A percentile compares a stretch with the other conserved stretches of the same genome.
Evolutionary conservation across 1,140 invertebrate genomes (phyloP).

Genomic region (Goniozus legneri): DNA sequence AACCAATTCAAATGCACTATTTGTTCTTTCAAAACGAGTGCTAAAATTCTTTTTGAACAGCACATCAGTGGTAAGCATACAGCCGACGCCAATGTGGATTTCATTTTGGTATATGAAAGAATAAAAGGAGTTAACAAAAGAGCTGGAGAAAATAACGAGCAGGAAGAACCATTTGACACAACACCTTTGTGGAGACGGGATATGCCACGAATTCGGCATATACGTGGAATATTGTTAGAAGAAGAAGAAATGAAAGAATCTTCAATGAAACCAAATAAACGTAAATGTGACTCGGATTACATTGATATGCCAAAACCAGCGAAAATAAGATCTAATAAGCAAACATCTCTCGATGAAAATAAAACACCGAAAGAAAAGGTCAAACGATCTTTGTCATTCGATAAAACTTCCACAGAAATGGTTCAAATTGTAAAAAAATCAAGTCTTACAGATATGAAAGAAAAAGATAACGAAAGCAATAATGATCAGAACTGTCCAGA

Average conservation of each 20-base stretch:
- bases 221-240: constrained; percentile 47
- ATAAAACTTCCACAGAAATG: constrained; percentile 7
- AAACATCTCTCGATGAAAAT: constrained; percentile 23
- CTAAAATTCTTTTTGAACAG: constrained; percentile 56
- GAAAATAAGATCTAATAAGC: constrained; percentile 31
- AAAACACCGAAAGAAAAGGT: constrained; percentile 25
- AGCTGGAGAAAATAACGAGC: constrained; percentile 14
- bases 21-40: constrained; percentile 60
- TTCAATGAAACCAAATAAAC: constrained; percentile 27
- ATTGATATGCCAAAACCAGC: constrained; percentile 16
- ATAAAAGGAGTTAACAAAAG: constrained; percentile 42
- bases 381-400: constrained; percentile 21
- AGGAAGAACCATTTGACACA: constrained; percentile 52
- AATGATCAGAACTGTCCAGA: constrained; percentile 6
- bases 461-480: not conserved
- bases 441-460: not conserved
- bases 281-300: constrained; percentile 31
- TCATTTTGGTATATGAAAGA: constrained; percentile 34
- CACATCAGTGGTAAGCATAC: constrained; percentile 58
- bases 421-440: too few relatives aligned
- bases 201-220: constrained; percentile 57
- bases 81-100: constrained; percentile 36
- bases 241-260: constrained; percentile 25
- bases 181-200: constrained; percentile 61
- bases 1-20: constrained; percentile 65